phyloP scores from a whole-genome alignment of 1,140 invertebrate genomes.

The Aphaenogaster rudis region DNA sequence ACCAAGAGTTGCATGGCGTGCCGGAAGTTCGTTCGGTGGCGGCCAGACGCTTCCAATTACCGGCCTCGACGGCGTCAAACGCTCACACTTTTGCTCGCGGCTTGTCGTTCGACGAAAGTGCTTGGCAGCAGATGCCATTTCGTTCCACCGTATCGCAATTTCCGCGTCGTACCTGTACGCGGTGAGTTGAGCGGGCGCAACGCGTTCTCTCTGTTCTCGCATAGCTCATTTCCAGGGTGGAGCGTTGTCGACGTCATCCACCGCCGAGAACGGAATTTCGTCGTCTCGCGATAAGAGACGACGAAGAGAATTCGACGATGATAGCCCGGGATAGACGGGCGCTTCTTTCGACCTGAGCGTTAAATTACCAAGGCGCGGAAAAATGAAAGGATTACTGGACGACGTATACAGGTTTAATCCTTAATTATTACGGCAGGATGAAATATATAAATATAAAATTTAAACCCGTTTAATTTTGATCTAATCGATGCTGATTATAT shows the following conservation, averaged over 20 bases:
- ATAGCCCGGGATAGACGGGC: constrained; percentile 23
- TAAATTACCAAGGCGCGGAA: constrained; percentile 20
- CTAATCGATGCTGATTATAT: neutral
- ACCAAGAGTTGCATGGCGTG: constrained; percentile 10
- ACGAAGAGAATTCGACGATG: constrained; percentile 15
- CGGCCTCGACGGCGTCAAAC: constrained; percentile 43
- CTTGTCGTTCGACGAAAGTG: constrained; percentile 30
- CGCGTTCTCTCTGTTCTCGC: constrained; percentile 44
- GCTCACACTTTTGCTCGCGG: constrained; percentile 36
- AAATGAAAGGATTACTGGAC: constrained; percentile 21
- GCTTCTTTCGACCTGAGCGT: constrained; percentile 32
- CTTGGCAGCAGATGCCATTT: constrained; percentile 35
- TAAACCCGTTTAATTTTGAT: neutral
- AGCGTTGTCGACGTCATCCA: constrained; percentile 21
- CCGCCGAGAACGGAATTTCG: constrained; percentile 43
- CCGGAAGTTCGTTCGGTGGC: constrained; percentile 34
- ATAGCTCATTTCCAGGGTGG: constrained; percentile 51
- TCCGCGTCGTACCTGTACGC: constrained; percentile 42
- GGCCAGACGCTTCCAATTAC: constrained; percentile 58
- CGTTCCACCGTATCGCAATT: constrained; percentile 51
- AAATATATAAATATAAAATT: neutral
- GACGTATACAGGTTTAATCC: constrained; percentile 10
- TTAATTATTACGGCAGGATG: neutral
- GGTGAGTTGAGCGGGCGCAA: neutral
- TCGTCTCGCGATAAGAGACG: constrained; percentile 48